A percentile compares a stretch with the other conserved stretches of the same genome.
Evolutionary conservation across 2,113 vertebrate genomes (phyloP).

Genomic region (Eptatretus burgeri): DNA sequence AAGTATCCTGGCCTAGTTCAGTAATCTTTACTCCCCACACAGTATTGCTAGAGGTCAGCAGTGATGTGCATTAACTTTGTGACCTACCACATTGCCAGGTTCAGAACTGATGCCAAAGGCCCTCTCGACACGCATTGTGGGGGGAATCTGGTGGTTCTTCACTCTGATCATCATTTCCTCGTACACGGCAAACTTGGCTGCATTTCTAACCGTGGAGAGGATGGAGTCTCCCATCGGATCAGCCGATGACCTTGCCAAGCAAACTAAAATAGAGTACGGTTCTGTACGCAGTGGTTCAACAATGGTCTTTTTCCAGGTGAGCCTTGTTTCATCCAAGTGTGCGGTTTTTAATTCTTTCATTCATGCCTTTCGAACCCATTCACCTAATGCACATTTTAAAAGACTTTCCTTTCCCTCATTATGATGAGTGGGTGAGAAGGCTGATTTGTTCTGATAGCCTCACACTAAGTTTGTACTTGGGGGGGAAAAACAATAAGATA

Average conservation of each 20-base stretch:
- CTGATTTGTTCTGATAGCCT: no score
- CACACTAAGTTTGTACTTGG: no score
- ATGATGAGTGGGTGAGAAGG: no score
- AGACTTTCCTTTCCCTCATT: no score
- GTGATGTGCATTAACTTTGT: no score
- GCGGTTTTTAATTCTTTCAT: no score
- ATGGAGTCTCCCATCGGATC: conserved; percentile 92
- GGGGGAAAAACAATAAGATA: no score
- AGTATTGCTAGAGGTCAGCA: no score
- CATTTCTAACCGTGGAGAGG: conserved; percentile 78
- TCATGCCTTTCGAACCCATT: no score
- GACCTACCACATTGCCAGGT: conserved; percentile 19
- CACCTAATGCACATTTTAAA: no score
- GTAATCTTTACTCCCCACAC: no score
- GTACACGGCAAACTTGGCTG: conserved; percentile 84
- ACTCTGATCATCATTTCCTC: conserved; percentile 97
- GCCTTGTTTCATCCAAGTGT: conserved; percentile 8
- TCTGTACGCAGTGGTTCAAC: conserved; percentile 80
- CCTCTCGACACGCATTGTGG: conserved; percentile 83
- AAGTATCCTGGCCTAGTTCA: no score
- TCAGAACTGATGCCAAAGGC: conserved; percentile 97
- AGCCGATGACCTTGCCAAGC: conserved; percentile 79
- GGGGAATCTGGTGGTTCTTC: conserved; percentile 99
- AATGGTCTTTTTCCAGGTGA: conserved; percentile 96
- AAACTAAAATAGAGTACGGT: conserved; percentile 89